Conservation (phyloP, 2,113 vertebrate genomes). For the Chascanopsetta lugubris region DNA sequence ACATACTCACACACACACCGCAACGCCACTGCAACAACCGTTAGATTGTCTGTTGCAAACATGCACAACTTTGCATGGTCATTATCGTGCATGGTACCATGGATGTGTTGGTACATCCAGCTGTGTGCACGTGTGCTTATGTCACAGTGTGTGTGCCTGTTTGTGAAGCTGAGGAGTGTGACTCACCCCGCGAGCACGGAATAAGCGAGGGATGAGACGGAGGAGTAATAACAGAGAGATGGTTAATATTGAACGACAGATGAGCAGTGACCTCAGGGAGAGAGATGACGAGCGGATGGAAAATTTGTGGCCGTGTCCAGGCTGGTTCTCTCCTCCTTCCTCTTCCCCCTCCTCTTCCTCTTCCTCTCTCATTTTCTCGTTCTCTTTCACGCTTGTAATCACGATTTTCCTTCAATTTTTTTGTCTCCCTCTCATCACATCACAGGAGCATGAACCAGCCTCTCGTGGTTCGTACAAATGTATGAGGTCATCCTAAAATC, state of each 20-base stretch:
- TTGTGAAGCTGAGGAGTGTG: constrained; percentile 30
- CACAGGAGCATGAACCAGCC: neutral
- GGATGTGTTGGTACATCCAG: neutral
- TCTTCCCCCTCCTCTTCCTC: neutral
- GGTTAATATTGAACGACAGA: constrained; percentile 75
- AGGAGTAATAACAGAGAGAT: constrained; percentile 61
- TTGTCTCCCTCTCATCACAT: no score
- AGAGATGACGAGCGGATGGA: constrained; percentile 20
- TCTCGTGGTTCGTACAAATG: neutral
- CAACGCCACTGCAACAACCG: constrained; percentile 39
- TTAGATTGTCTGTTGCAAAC: constrained; percentile 21
- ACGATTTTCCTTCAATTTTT: no score
- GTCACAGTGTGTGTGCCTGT: constrained; percentile 32
- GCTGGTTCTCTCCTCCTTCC: neutral
- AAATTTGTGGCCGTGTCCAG: constrained; percentile 39
- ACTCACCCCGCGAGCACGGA: constrained; percentile 53
- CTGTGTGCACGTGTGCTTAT: constrained; percentile 13
- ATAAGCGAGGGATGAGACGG: constrained; percentile 56
- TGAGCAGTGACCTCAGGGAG: constrained; percentile 45
- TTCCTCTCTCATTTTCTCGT: neutral
- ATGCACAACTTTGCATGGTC: constrained; percentile 26
- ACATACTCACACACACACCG: constrained; percentile 21
- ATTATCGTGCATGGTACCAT: constrained; percentile 3
- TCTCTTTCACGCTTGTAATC: no score
- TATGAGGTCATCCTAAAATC: neutral